A percentile compares a stretch with the other conserved stretches of the same genome.
These are phyloP conservation scores for Drosophila meridiana DNA, from an alignment of 2,888 invertebrate genomes.

Conservation along the genomic window DNA sequence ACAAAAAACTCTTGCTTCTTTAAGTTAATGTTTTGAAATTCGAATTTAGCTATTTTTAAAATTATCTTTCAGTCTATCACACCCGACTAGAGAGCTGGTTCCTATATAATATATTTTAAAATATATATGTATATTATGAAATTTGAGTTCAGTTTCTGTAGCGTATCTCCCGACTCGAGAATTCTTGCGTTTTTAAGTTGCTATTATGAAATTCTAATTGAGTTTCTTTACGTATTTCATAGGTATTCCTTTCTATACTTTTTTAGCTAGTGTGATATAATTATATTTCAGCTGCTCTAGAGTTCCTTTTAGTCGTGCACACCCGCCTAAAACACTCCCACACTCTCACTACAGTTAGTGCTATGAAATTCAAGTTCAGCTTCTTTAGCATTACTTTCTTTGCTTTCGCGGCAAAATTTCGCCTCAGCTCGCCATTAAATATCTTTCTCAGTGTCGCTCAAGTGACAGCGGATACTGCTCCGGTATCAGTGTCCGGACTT, in stretches of 20 bases:
- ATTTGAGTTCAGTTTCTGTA: background rate
- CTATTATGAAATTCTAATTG: no score
- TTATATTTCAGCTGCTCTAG: no score
- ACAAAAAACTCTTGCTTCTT: no score
- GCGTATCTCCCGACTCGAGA: background rate
- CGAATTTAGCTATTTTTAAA: no score
- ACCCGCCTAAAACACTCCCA: background rate
- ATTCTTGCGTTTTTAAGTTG: no score
- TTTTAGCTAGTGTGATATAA: no score
- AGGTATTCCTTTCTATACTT: no score
- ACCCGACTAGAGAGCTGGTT: no score
- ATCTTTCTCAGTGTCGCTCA: constrained; percentile 1
- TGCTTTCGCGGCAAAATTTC: background rate
- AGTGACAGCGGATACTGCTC: constrained; percentile 2
- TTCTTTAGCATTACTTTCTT: background rate
- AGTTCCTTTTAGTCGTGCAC: background rate
- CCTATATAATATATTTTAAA: no score
- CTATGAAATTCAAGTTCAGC: background rate
- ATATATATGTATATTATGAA: background rate
- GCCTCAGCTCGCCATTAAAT: background rate
- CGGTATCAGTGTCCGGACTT: constrained; percentile 10
- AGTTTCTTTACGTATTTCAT: no score
- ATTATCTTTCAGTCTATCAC: no score
- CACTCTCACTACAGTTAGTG: background rate
- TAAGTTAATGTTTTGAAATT: no score